Evolutionary conservation across 2,113 vertebrate genomes (phyloP).

Genomic region (Oncorhynchus nerka): DNA sequence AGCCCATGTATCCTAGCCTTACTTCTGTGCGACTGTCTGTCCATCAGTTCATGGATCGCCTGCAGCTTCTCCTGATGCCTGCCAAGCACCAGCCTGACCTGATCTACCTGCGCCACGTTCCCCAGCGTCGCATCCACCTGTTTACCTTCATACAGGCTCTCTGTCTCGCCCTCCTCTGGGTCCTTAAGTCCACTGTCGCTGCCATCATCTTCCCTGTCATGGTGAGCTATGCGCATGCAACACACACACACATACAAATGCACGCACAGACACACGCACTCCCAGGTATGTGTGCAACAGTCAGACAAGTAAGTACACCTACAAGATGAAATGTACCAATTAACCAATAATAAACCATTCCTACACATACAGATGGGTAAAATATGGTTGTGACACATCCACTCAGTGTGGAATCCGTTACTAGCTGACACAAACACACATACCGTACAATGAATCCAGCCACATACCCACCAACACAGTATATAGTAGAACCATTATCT

Average conservation of each 20-base stretch:
- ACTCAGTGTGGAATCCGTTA: background rate
- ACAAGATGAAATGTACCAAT: too few species aligned
- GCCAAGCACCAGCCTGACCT: conserved; percentile 97
- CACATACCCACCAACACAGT: too few species aligned
- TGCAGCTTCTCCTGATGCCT: conserved; percentile 95
- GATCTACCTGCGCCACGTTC: conserved; percentile 96
- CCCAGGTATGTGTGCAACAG: too few species aligned
- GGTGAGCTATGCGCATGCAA: conserved; percentile 71
- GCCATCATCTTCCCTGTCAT: conserved; percentile 98
- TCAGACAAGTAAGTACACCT: background rate
- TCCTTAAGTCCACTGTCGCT: conserved; percentile 96
- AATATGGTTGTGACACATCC: too few species aligned
- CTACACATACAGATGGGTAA: too few species aligned
- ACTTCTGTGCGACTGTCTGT: background rate
- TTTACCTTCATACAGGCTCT: conserved; percentile 95
- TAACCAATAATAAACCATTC: too few species aligned
- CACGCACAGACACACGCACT: too few species aligned
- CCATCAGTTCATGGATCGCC: conserved; percentile 93
- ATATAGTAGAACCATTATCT: too few species aligned
- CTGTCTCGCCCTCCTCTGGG: conserved; percentile 93
- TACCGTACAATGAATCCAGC: too few species aligned
- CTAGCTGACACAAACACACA: background rate
- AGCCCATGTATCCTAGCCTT: background rate
- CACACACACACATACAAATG: too few species aligned
- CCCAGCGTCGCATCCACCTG: conserved; percentile 91